Conservation (phyloP, 2,797 vertebrate species). For the Acanthurus leucopareius region DNA sequence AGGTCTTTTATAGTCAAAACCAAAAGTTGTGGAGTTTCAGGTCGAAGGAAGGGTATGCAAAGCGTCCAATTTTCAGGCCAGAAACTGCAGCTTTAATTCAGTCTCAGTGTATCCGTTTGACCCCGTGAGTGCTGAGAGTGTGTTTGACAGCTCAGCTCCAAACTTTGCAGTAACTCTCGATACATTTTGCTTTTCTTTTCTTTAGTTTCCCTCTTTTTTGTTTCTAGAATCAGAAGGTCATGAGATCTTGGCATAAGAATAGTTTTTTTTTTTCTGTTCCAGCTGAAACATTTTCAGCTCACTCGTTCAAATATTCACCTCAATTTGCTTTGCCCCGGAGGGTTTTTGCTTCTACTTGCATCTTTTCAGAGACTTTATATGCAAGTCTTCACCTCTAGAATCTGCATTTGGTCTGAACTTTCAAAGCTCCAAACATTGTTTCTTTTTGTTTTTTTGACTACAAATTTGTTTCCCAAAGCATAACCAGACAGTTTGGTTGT, state of each 20-base stretch:
- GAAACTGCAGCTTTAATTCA: neutral
- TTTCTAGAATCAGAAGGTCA: neutral
- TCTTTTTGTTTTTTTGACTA: neutral
- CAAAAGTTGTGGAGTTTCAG: neutral
- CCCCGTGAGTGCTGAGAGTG: neutral
- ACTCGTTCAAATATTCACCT: neutral
- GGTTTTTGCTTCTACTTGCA: neutral
- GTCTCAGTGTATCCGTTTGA: neutral
- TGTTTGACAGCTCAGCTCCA: neutral
- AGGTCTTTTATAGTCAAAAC: neutral
- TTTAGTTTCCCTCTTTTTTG: neutral
- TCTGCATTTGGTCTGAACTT: neutral
- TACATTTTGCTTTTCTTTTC: neutral
- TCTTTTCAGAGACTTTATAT: conserved; percentile 2
- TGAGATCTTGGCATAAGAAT: neutral
- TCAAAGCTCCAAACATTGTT: neutral
- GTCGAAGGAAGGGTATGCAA: neutral
- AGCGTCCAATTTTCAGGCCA: neutral
- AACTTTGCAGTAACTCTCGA: neutral
- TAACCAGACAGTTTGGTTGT: neutral
- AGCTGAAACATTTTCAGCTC: conserved; percentile 7
- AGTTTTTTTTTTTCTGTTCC: neutral
- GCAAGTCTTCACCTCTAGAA: neutral
- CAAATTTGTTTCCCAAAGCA: neutral
- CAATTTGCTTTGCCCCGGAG: neutral